phyloP scores from a whole-genome alignment of 2,888 invertebrate genomes.

The Sympetrum striolatum region DNA sequence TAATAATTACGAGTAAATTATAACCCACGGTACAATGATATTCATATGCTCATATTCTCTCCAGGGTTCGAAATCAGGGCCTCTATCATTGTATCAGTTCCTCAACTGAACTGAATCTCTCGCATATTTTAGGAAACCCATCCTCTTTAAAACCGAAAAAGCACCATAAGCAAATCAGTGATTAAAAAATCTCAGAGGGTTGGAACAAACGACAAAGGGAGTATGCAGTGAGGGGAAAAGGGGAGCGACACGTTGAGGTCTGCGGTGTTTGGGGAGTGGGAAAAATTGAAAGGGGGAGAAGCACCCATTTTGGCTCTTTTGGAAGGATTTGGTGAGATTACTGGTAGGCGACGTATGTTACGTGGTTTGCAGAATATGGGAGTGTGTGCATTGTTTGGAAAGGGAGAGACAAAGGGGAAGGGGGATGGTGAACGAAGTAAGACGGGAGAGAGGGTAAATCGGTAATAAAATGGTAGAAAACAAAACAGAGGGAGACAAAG shows the following conservation, averaged over 20 bases:
- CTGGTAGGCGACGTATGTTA: background rate
- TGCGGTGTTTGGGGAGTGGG: background rate
- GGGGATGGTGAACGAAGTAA: background rate
- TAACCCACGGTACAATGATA: too few relatives aligned
- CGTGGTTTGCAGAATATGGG: background rate
- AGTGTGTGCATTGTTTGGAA: background rate
- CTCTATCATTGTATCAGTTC: too few relatives aligned
- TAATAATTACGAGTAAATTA: too few relatives aligned
- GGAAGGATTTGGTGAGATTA: slow-evolving; percentile 19
- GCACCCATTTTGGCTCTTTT: background rate
- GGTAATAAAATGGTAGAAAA: background rate
- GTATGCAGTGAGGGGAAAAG: background rate
- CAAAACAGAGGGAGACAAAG: background rate
- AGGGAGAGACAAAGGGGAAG: background rate
- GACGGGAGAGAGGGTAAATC: background rate
- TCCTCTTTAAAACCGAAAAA: background rate
- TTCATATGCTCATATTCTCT: too few relatives aligned
- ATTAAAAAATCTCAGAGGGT: background rate
- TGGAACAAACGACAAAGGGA: background rate
- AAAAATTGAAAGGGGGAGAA: background rate
- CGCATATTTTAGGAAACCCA: background rate
- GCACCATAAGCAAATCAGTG: background rate
- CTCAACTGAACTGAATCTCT: too few relatives aligned
- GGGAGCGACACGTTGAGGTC: background rate
- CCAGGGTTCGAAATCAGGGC: too few relatives aligned